These are phyloP conservation scores for Zaprionus gabonicus DNA, from an alignment of 1,140 invertebrate genomes.

Conservation along the genomic window DNA sequence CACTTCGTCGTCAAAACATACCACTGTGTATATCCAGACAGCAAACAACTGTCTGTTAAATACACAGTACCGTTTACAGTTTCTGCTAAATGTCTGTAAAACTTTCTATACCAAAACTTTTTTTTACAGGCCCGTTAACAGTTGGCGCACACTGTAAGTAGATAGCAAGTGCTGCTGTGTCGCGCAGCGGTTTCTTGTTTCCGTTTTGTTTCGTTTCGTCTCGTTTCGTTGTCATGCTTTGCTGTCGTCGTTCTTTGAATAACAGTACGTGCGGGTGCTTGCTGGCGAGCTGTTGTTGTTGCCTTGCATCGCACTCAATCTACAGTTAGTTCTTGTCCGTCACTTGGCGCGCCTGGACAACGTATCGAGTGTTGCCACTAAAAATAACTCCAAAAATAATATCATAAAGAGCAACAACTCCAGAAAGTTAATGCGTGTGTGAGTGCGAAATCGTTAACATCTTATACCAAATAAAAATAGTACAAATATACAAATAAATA, in stretches of 20 bases:
- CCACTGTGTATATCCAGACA: constrained; percentile 24
- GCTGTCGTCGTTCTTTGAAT: constrained; percentile 49
- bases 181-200: constrained; percentile 58
- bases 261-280: constrained; percentile 56
- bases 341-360: constrained; percentile 56
- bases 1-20: too few relatives aligned
- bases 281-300: constrained; percentile 4
- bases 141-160: constrained; percentile 43
- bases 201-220: constrained; percentile 48
- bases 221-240: constrained; percentile 4
- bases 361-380: constrained; percentile 36
- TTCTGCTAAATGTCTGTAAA: neutral
- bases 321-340: constrained; percentile 67
- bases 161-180: constrained; percentile 30
- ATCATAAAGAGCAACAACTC: constrained; percentile 31
- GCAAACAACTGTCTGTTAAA: constrained; percentile 21
- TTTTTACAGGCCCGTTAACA: constrained; percentile 9
- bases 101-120: neutral
- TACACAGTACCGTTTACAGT: too few relatives aligned
- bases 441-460: constrained; percentile 16
- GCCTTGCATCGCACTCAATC: constrained; percentile 37
- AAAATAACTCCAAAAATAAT: constrained; percentile 57
- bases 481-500: constrained; percentile 6
- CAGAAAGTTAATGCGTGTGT: constrained; percentile 2
- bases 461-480: neutral